Evolutionary conservation across 2,113 vertebrate species (phyloP), one percentile per base, ranked within the genome.

Genomic region (Oreotrochilus melanogaster): DNA sequence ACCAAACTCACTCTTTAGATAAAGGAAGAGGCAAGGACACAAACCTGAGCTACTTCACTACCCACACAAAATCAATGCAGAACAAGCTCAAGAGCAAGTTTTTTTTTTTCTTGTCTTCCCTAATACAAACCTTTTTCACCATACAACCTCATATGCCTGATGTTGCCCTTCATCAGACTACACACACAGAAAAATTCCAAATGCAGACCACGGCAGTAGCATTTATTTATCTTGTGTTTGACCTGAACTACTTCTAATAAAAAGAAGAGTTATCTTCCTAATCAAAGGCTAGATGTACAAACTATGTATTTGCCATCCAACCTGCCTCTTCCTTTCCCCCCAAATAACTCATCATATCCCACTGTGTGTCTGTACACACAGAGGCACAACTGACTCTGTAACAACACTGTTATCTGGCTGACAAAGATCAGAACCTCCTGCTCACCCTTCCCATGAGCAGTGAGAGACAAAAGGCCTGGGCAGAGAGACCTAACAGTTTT

Each of bases 171-270:
- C 71, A 60, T 30, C 18, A 69, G 27, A 24, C 18, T 47, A 56
- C 5, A 48, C 3, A 37, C 7, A 22, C 4, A 27, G 74, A 78
- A 95, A 89, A 79, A 47, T 7, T 47, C n/a, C 50, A 72, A 72
- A 70, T 6, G 14, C 8, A 70, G 50, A 70, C 5, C 9, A 28
- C 43, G 89, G 65, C 17, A 80, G 65, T 2, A 18, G 10, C 33
- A 58, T 54, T 73, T 47, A 66, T 76, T 73, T 81, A 27, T 37
- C 56, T 83, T 66, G 33, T 75, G 58, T 94, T 70, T 73, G 65
- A 93, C 54, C 6, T 13, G 33, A 88, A 17, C 10, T 17, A 69
- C 53, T 69, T 58, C 25, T 48, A 60, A 76, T 14, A 51, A 70
- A 93, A 86, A 84, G 8, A 5, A 65, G 11, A 78, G 7, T 35